A percentile compares a stretch with the other conserved stretches of the same genome.
phyloP scores from a whole-genome alignment of 2,888 invertebrate genomes.

The Oegoconia quadripuncta region DNA sequence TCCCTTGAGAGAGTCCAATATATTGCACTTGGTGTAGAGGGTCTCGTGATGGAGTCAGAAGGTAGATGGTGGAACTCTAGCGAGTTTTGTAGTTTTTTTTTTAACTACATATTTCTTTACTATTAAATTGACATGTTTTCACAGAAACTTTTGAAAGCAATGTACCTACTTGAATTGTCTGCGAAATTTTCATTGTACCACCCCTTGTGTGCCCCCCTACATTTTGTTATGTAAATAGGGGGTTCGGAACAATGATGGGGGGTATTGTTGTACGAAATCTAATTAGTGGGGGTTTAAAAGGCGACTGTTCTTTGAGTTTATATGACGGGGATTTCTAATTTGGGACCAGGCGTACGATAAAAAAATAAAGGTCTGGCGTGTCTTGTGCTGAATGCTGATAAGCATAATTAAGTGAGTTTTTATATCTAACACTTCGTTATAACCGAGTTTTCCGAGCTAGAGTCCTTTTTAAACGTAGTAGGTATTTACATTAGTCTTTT shows the following conservation, averaged over 20 bases:
- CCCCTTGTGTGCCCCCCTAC: constrained; percentile 1
- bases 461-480: no score
- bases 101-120: neutral
- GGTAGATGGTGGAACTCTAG: no score
- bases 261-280: constrained; percentile 9
- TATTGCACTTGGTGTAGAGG: no score
- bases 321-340: constrained; percentile 5
- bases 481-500: no score
- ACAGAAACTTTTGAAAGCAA: constrained; percentile 1
- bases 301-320: constrained; percentile 1
- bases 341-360: neutral
- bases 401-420: no score
- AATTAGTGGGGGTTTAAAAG: constrained; percentile 14
- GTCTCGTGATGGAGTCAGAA: no score
- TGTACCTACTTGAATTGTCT: constrained; percentile 5
- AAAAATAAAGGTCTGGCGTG: no score
- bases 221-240: constrained; percentile 12
- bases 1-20: no score
- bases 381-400: no score
- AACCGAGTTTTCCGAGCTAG: no score
- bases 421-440: no score
- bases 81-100: no score
- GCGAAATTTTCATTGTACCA: constrained; percentile 5
- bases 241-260: constrained; percentile 5
- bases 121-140: neutral